Evolutionary conservation across 1,140 invertebrate species (phyloP), one percentile per base, ranked within the genome.

Genomic region (Aphis gossypii): DNA sequence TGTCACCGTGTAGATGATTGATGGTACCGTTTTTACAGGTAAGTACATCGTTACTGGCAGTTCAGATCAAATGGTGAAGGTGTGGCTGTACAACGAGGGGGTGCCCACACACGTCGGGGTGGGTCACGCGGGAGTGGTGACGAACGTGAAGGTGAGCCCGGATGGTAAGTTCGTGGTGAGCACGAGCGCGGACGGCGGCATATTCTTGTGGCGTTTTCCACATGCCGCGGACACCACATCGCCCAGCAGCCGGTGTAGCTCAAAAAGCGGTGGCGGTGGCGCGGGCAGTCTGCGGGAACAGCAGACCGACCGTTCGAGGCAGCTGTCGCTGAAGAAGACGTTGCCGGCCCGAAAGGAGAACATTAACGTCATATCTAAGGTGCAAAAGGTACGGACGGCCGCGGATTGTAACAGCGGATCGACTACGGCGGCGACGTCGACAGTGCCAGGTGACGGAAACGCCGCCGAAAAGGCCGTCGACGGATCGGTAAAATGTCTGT

Each of bases 21-120:
- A 35, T 20, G 20, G n/a, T 76, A 14, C 1, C 60, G 60, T 76
- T 35, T 88, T 54, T 21, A 54, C 97, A 94, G 98, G 98, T 1
- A 96, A 96, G 90, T 96, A 96, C 91, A 98, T 99, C 95, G 97
- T 98, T 11, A 98, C 97, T 44, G 98, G 98, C 41, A 97, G 97
- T 11, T 98, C 97, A 94, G 98, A 99, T 95, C 97, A 97, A 94
- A 96, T 97, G 94, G 96, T 99, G 4, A 99, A 98, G 96, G 97
- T 97, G 95, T 98, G 98, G 98, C 96, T 96, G 89, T 98, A 98
- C 95, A 96, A 97, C 94, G 96, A 97, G 94, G 98, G 97, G 38
- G 96, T 97, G 48, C 96, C 97, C 30, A 97, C 97, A 23, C 96
- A 97, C 94, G 95, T 97, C 90, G 98, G 98, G 0, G 94, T 96